phyloP scores from a whole-genome alignment of 2,113 vertebrate species.

The Poeciliopsis retropinna region DNA sequence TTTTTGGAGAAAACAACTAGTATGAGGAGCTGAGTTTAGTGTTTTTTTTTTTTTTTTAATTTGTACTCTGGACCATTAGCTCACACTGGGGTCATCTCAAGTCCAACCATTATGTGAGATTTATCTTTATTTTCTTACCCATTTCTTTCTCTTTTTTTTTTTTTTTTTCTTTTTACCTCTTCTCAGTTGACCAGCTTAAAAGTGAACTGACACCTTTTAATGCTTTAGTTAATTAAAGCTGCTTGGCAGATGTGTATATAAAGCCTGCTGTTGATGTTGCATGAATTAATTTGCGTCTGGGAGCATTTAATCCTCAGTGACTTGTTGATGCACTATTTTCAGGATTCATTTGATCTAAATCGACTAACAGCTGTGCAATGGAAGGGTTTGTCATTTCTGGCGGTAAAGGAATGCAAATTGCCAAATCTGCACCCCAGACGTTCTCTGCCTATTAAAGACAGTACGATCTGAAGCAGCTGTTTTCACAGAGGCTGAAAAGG shows the following conservation, averaged over 20 bases:
- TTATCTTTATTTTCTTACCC: not conserved
- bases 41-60: too few species aligned
- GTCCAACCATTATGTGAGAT: not conserved
- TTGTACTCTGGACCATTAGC: too few species aligned
- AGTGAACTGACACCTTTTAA: conserved; percentile 7
- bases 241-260: conserved; percentile 20
- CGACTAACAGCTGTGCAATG: conserved; percentile 22
- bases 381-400: conserved; percentile 5
- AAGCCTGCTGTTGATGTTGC: conserved; percentile 43
- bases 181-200: conserved; percentile 8
- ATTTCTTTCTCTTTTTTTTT: too few species aligned
- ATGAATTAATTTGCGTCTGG: conserved; percentile 24
- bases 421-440: not conserved
- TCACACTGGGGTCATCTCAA: not conserved
- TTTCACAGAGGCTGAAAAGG: not conserved
- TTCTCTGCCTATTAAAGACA: conserved; percentile 3
- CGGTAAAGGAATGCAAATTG: not conserved
- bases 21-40: not conserved
- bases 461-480: conserved; percentile 27
- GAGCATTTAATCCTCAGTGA: not conserved
- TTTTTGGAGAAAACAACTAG: not conserved
- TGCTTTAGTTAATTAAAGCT: conserved; percentile 14
- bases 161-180: too few species aligned
- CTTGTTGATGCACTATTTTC: not conserved
- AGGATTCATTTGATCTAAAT: conserved; percentile 6